Evolutionary conservation across 2,888 invertebrate genomes (phyloP).

Genomic region (Antheraea yamamai): DNA sequence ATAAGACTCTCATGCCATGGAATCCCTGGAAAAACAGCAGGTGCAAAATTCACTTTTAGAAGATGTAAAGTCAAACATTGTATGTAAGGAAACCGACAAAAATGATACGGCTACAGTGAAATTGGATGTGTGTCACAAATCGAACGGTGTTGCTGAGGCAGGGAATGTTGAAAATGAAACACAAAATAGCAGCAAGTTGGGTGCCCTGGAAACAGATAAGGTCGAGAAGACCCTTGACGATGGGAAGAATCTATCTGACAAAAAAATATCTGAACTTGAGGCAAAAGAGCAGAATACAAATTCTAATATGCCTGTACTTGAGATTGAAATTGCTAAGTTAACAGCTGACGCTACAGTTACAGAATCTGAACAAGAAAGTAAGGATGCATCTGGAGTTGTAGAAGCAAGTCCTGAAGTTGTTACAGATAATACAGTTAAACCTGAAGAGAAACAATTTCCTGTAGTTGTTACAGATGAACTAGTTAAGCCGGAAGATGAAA

Average conservation of each 20-base stretch:
- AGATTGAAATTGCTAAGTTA: constrained; percentile 21
- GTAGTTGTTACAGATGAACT: constrained; percentile 18
- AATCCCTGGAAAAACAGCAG: constrained; percentile 47
- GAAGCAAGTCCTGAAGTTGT: constrained; percentile 21
- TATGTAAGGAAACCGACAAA: constrained; percentile 39
- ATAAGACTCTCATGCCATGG: constrained; percentile 34
- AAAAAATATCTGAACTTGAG: not conserved
- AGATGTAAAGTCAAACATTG: constrained; percentile 45
- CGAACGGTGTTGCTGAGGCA: constrained; percentile 63
- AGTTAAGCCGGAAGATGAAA: constrained; percentile 22
- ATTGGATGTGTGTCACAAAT: constrained; percentile 59
- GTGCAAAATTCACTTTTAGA: constrained; percentile 43
- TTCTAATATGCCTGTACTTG: not conserved
- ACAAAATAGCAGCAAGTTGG: constrained; percentile 14
- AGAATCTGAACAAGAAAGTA: not conserved
- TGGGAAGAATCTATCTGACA: constrained; percentile 21
- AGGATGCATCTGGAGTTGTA: not conserved
- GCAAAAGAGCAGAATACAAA: not conserved
- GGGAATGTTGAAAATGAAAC: constrained; percentile 33
- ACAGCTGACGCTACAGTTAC: constrained; percentile 21
- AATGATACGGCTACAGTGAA: constrained; percentile 40
- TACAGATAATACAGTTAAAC: constrained; percentile 23
- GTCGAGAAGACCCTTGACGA: constrained; percentile 24
- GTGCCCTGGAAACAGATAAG: constrained; percentile 22
- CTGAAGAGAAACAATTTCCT: constrained; percentile 28